Conservation (phyloP, 2,888 invertebrate genomes). For the Platycnemis pennipes region DNA sequence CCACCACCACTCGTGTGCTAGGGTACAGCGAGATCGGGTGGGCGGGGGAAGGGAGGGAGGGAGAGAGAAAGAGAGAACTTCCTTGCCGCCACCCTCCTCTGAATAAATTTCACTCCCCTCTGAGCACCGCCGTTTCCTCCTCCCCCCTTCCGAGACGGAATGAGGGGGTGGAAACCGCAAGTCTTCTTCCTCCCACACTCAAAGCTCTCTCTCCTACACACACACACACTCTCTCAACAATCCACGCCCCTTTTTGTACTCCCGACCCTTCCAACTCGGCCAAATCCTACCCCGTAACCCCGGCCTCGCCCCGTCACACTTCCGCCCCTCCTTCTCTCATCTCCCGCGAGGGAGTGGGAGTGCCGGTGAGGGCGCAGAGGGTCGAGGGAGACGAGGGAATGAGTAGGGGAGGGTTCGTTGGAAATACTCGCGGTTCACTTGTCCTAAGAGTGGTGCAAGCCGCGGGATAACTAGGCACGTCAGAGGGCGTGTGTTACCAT, state of each 20-base stretch:
- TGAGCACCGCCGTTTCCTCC: not conserved
- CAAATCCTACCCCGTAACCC: no score
- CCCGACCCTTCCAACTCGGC: not conserved
- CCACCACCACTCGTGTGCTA: not conserved
- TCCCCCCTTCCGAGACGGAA: not conserved
- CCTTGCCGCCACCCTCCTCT: not conserved
- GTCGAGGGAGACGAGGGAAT: not conserved
- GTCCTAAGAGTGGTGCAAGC: slow-evolving; percentile 21
- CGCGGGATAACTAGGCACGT: not conserved
- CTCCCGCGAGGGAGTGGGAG: not conserved
- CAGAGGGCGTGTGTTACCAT: not conserved
- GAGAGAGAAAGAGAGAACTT: not conserved
- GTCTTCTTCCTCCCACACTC: not conserved
- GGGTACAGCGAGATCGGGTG: not conserved
- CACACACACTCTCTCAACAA: not conserved
- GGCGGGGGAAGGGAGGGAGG: no score
- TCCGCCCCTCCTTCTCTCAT: not conserved
- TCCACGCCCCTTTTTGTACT: not conserved
- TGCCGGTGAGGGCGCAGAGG: not conserved
- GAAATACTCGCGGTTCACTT: slow-evolving; percentile 1
- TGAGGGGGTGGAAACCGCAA: slow-evolving; percentile 29
- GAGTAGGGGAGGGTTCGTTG: not conserved
- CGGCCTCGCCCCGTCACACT: no score
- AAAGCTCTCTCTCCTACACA: not conserved
- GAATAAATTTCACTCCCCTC: slow-evolving; percentile 28